phyloP scores from a whole-genome alignment of 2,113 vertebrate genomes.

The Oxyruncus cristatus region DNA sequence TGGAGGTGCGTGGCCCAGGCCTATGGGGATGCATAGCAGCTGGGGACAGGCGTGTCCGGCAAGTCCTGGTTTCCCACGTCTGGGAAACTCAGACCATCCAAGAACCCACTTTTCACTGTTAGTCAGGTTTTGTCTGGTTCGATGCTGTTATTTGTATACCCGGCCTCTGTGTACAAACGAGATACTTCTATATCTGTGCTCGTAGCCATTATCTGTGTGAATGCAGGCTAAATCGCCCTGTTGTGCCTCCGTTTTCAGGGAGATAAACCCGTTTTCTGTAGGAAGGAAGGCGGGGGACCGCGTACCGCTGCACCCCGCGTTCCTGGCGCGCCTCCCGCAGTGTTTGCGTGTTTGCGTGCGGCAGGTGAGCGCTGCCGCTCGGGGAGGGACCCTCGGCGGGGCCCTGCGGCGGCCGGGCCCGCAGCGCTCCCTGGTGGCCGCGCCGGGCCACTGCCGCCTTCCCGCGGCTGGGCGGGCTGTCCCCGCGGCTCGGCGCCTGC shows the following conservation, averaged over 20 bases:
- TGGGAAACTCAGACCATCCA: no score
- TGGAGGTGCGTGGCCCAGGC: not conserved
- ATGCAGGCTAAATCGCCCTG: not conserved
- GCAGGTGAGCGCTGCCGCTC: not conserved
- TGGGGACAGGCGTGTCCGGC: not conserved
- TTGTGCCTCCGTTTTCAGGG: not conserved
- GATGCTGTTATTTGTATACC: not conserved
- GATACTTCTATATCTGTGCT: not conserved
- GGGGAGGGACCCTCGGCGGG: not conserved
- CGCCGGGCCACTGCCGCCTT: not conserved
- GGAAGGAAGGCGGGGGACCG: not conserved
- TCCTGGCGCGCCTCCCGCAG: not conserved
- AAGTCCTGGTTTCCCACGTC: not conserved
- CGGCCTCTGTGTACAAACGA: no score
- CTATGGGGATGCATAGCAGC: no score
- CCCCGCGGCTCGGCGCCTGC: not conserved
- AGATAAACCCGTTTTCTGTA: not conserved
- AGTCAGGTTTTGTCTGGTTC: not conserved
- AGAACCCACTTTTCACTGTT: fast-evolving
- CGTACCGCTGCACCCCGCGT: fast-evolving
- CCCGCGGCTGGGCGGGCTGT: not conserved
- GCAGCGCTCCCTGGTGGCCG: not conserved
- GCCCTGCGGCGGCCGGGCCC: not conserved
- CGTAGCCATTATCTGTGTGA: not conserved
- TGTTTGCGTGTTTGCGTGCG: not conserved